Evolutionary conservation across 23 tunicate genomes (phyloP).

Genomic region (Oikopleura albicans): DNA sequence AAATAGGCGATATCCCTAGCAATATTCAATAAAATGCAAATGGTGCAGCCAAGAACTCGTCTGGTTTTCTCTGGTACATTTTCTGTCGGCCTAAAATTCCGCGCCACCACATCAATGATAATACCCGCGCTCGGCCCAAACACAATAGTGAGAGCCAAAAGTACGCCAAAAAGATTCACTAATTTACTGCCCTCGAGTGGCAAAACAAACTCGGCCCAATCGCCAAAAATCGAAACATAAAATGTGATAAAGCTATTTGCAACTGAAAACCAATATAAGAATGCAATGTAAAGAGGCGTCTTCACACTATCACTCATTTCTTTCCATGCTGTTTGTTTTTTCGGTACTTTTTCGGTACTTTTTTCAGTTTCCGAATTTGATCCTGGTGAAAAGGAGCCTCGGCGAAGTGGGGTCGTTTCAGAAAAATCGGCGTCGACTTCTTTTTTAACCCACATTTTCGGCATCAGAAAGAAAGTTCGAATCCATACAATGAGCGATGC

Average conservation of each 20-base stretch:
- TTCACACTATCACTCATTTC: too few species aligned
- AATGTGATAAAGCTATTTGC: background rate
- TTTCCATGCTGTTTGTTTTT: too few species aligned
- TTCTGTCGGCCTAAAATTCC: too few species aligned
- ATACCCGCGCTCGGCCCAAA: background rate
- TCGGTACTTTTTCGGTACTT: too few species aligned
- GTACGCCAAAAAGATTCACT: background rate
- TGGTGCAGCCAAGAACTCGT: background rate
- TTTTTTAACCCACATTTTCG: background rate
- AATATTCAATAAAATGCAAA: background rate
- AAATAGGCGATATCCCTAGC: too few species aligned
- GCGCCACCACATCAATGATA: background rate
- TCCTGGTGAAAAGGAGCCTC: too few species aligned
- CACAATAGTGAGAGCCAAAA: background rate
- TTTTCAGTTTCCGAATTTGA: too few species aligned
- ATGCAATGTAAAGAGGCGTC: background rate
- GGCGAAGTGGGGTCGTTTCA: background rate
- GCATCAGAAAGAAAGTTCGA: background rate
- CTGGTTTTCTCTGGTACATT: background rate
- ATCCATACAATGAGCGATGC: background rate
- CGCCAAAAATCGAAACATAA: background rate
- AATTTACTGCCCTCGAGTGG: background rate
- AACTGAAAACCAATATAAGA: background rate
- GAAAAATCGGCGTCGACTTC: too few species aligned
- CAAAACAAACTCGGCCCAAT: background rate